phyloP scores from a whole-genome alignment of 2,797 vertebrate genomes.

The Pangasius sanitwongsei region DNA sequence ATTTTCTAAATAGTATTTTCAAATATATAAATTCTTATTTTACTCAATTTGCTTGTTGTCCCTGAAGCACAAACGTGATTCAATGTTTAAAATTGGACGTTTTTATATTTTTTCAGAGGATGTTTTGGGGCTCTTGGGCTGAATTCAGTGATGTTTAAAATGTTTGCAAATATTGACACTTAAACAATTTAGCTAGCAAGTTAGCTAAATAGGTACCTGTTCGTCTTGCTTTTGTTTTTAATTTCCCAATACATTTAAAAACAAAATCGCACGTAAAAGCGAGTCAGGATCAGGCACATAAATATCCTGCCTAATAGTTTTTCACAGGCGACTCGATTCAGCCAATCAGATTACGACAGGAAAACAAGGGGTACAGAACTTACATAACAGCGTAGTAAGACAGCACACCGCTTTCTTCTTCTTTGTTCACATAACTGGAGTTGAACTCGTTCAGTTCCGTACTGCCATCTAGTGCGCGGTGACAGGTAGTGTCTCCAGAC shows the following conservation, averaged over 20 bases:
- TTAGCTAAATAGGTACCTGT: background rate
- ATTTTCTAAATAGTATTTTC: background rate
- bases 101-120: background rate
- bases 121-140: background rate
- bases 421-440: background rate
- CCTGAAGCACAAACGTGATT: background rate
- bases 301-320: too few species aligned
- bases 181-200: background rate
- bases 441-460: background rate
- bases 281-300: background rate
- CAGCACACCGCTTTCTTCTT: background rate
- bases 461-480: slow-evolving; percentile 20
- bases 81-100: background rate
- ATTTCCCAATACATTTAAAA: background rate
- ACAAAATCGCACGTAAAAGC: background rate
- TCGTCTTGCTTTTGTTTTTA: background rate
- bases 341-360: background rate
- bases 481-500: background rate
- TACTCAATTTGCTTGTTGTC: background rate
- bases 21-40: background rate
- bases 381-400: background rate
- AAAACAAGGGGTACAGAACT: background rate
- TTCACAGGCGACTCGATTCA: background rate
- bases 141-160: background rate
- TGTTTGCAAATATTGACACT: background rate